Base-by-base conservation (phyloP, 2,113 vertebrate species). In the Misgurnus anguillicaudatus region DNA sequence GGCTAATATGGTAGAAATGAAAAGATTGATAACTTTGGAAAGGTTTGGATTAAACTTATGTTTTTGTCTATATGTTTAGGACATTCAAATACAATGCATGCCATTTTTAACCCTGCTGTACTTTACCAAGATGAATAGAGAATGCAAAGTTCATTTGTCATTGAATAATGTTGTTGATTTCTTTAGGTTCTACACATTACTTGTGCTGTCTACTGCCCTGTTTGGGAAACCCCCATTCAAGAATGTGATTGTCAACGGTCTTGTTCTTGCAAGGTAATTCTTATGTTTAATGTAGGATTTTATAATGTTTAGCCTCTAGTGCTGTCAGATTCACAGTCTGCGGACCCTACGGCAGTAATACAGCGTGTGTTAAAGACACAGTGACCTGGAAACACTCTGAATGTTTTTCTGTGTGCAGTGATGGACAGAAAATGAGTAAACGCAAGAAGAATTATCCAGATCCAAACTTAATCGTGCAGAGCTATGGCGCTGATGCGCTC, bases 391-490 rank as follows among this genome's bases (percentile, higher is more conserved):
- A 91, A 77, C 78, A 81, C 85, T 88, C 10, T 13, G 19, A 4
- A 36, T 77, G 64, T 69, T 80, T 62, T 81, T 70, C 69, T 89
- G 63, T 87, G 51, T 63, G 63, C 86, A 99, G 98, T 79, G 98
- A 99, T 91, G 98, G 98, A 74, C 98, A 99, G 85, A 99, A 99
- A 91, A 99, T 99, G 98, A 98, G 97, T 89, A 99, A 99, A 87
- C 94, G 97, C 45, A 99, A 99, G 90, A 99, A 98, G 94, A 99
- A 99, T 88, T 99, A 99, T 57, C 98, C 98, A 0, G 97, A 99
- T 82, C 97, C 98, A 0, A 85, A 89, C 75, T 79, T 88, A 5
- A 85, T 99, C 75, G 95, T 99, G 83, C 88, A 95, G 75, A 93
- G 64, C 83, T 98, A 98, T 0, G 97, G 97, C 60, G 96, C 98